Evolutionary conservation across 2,888 invertebrate genomes (phyloP), one percentile per base, ranked within the genome.

Genomic region (Napeogenes inachia): DNA sequence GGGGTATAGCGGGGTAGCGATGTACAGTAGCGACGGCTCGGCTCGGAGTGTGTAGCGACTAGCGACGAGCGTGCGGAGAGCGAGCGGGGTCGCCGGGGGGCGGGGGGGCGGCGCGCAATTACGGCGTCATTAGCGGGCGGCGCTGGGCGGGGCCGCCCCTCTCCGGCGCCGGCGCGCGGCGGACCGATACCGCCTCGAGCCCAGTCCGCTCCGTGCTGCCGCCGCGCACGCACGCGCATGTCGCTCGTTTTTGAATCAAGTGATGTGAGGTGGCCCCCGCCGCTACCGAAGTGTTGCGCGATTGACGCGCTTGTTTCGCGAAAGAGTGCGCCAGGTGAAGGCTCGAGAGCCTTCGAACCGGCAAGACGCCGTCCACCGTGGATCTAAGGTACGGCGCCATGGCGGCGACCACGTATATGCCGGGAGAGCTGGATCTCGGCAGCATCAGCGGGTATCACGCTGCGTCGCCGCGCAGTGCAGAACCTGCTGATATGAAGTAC

Each of bases 341-440:
- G 89, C 89, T 88, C 85, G 72, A 81, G 82, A 85, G 88, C 89
- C 89, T 90, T 89, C 93, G 91, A 92, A 92, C 89, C 89, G 88
- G 89, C 91, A 91, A 89, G 91, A 92, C 92, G 93, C 92, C 93
- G 88, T 91, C 91, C 89, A 91, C 89, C 89, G 91, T 91, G 89
- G 91, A 91, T 86, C 80, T 91, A 81, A 89, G 91, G 85, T 93
- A 93, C 93, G 93, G 93, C 93, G 94, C 94, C 94, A 97, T 97
- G 97, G 97, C 97, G 94, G 97, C 97, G 93, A 96, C 97, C 92
- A 95, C 97, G 92, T 97, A 97, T 92, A 95, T 97, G 94, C 95
- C 97, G 92, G 94, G 96, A 87, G 94, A 95, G 87, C 94, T 95
- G 91, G 96, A 96, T 91, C 92, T 95, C 84, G 95, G 95, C 82